phyloP scores from a whole-genome alignment of 2,797 vertebrate genomes.

The Lemur catta region DNA sequence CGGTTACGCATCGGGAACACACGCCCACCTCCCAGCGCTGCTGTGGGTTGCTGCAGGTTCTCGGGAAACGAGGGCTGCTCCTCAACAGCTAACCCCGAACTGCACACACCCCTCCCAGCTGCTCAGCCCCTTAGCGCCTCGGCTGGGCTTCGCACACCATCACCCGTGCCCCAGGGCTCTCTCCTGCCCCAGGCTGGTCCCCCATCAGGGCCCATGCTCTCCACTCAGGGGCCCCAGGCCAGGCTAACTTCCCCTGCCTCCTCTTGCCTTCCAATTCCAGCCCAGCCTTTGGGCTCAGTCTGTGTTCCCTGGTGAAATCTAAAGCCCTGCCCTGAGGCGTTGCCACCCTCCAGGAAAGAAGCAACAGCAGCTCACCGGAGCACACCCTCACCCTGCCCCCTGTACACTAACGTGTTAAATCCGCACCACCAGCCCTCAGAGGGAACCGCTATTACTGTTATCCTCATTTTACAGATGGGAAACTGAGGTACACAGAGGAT shows the following conservation, averaged over 20 bases:
- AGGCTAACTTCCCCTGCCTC: background rate
- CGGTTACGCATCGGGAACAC: background rate
- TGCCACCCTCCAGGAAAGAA: background rate
- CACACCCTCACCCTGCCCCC: fast-evolving
- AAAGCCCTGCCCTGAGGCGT: background rate
- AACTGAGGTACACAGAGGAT: background rate
- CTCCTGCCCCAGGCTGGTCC: background rate
- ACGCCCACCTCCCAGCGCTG: background rate
- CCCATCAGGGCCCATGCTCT: background rate
- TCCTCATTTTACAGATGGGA: background rate
- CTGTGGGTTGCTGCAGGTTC: background rate
- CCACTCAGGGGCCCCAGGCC: background rate
- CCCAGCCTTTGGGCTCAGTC: background rate
- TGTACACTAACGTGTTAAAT: fast-evolving
- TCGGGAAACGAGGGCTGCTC: background rate
- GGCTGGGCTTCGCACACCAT: background rate
- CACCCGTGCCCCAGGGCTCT: background rate
- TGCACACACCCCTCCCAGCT: fast-evolving
- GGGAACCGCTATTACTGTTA: background rate
- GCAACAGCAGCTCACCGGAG: background rate
- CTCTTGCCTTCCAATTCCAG: background rate
- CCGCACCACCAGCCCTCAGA: background rate
- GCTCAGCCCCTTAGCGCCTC: background rate
- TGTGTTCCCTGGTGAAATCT: background rate
- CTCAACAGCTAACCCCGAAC: fast-evolving